Percentiles rank a stretch among this genome's conserved stretches.
phyloP scores from a whole-genome alignment of 1,140 invertebrate genomes.

The Elymnias hypermnestra region DNA sequence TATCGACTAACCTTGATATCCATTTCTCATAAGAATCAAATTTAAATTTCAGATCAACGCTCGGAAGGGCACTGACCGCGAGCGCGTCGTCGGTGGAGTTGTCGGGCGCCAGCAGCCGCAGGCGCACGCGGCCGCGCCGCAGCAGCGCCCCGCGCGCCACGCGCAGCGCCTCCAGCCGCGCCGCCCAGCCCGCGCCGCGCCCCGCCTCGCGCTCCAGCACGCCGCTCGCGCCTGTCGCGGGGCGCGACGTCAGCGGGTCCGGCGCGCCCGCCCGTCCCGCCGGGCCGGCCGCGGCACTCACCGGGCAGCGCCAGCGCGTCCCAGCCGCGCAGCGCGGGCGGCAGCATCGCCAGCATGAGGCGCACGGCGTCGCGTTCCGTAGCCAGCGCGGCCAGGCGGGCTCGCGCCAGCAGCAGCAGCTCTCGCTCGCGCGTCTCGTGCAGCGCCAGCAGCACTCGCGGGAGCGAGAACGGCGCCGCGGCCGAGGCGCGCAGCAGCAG shows the following conservation, averaged over 20 bases:
- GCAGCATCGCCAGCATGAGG: slow-evolving; percentile 19
- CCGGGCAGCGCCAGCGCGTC: slow-evolving; percentile 25
- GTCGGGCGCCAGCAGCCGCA: slow-evolving; percentile 15
- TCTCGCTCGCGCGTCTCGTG: slow-evolving; percentile 14
- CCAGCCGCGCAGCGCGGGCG: slow-evolving; percentile 23
- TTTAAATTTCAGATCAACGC: no score
- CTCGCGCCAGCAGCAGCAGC: slow-evolving; percentile 38
- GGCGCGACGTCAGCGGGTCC: no score
- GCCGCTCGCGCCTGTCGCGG: slow-evolving; percentile 25
- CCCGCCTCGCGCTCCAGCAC: slow-evolving; percentile 26
- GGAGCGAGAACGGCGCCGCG: slow-evolving; percentile 14
- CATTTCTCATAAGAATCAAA: no score
- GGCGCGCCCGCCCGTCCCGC: no score
- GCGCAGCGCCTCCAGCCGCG: slow-evolving; percentile 35
- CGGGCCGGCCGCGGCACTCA: neutral
- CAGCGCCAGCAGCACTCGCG: slow-evolving; percentile 20
- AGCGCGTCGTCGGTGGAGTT: slow-evolving; percentile 15
- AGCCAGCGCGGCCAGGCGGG: slow-evolving; percentile 26
- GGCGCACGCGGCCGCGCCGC: slow-evolving; percentile 23
- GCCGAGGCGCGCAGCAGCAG: slow-evolving; percentile 23
- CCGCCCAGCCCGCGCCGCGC: slow-evolving; percentile 18
- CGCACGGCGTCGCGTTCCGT: slow-evolving; percentile 13
- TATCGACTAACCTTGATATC: no score
- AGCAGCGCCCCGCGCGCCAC: slow-evolving; percentile 31
- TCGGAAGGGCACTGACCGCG: slow-evolving; percentile 15